phyloP scores from a whole-genome alignment of 2,797 vertebrate genomes.

The Sebastes wilsoni region DNA sequence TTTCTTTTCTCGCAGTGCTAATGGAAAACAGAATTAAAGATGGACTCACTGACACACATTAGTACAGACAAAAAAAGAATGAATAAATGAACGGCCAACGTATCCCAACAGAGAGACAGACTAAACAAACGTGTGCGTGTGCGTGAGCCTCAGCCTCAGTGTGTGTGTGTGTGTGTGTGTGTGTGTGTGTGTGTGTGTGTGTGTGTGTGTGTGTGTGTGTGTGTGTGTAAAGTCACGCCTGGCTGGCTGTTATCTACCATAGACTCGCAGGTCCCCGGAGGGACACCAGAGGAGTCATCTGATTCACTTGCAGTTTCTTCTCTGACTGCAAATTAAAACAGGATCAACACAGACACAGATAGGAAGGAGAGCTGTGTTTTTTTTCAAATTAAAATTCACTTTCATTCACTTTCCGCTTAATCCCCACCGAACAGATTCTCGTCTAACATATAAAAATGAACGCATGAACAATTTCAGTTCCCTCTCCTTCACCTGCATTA shows the following conservation, averaged over 20 bases:
- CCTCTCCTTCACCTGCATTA: conserved; percentile 33
- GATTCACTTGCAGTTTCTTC: conserved; percentile 72
- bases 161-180: conserved; percentile 8
- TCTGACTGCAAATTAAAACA: conserved; percentile 74
- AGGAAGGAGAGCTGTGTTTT: conserved; percentile 40
- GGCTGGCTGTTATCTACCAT: conserved; percentile 74
- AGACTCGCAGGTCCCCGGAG: conserved; percentile 72
- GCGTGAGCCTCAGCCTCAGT: conserved; percentile 34
- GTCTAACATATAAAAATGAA: conserved; percentile 46
- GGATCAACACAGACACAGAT: conserved; percentile 56
- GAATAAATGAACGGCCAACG: conserved; percentile 7
- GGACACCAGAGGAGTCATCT: conserved; percentile 66
- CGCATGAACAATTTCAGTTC: conserved; percentile 26
- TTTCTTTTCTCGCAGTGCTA: neutral
- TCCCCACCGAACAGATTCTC: conserved; percentile 52
- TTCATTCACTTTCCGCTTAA: conserved; percentile 55
- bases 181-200: neutral
- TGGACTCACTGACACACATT: neutral
- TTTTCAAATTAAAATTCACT: conserved; percentile 59
- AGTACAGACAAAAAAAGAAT: neutral
- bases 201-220: neutral
- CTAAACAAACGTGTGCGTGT: conserved; percentile 1
- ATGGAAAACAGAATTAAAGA: neutral
- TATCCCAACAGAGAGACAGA: conserved; percentile 1
- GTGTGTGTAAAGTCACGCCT: conserved; percentile 62